These are phyloP conservation scores for Aethina tumida DNA, from an alignment of 1,140 invertebrate genomes.

Conservation along the genomic window DNA sequence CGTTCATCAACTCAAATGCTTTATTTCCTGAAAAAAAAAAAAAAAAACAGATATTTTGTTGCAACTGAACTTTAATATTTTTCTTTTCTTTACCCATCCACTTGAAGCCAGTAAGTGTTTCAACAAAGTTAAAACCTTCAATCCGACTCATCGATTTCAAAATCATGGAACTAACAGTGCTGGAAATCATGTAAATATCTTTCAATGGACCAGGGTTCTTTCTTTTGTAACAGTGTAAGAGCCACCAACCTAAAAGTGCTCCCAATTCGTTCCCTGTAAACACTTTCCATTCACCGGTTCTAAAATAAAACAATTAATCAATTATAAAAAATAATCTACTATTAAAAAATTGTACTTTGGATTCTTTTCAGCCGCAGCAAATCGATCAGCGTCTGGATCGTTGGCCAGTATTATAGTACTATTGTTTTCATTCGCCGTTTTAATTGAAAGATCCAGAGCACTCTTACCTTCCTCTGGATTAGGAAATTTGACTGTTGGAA, in stretches of 20 bases:
- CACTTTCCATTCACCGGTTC: conserved; percentile 73
- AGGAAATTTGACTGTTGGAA: conserved; percentile 93
- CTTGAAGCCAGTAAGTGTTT: conserved; percentile 98
- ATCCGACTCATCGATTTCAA: conserved; percentile 69
- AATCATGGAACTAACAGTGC: conserved; percentile 96
- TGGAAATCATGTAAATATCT: conserved; percentile 75
- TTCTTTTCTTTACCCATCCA: conserved; percentile 88
- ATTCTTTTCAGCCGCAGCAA: conserved; percentile 81
- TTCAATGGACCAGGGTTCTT: conserved; percentile 38
- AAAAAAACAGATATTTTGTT: background rate
- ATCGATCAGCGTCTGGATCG: conserved; percentile 96
- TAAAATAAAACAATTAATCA: conserved; percentile 23
- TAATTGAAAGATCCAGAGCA: conserved; percentile 76
- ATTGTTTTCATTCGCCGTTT: conserved; percentile 63
- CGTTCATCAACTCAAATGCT: conserved; percentile 57
- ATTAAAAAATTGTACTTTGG: conserved; percentile 33
- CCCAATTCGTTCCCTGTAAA: conserved; percentile 96
- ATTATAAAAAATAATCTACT: conserved; percentile 4
- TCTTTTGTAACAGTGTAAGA: conserved; percentile 50
- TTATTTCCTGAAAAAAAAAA: conserved; percentile 46
- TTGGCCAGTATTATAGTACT: conserved; percentile 84
- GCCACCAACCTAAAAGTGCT: conserved; percentile 92
- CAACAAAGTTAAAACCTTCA: conserved; percentile 79
- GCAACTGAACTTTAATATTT: no score
- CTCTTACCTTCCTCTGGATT: conserved; percentile 96